These are phyloP conservation scores for Papilio glaucus DNA, from an alignment of 1,140 invertebrate species.

Conservation along the genomic window DNA sequence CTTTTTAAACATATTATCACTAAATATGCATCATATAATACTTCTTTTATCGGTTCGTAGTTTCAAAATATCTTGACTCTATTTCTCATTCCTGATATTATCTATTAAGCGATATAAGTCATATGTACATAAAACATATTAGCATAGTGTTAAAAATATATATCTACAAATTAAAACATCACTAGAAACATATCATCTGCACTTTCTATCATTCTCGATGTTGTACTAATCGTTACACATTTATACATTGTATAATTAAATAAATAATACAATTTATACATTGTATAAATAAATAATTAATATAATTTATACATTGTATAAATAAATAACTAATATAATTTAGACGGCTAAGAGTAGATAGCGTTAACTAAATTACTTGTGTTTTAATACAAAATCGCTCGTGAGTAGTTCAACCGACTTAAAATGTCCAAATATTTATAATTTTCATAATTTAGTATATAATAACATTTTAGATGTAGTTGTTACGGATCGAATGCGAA, in stretches of 20 bases:
- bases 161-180: conserved; percentile 61
- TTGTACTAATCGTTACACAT: conserved; percentile 66
- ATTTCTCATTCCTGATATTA: conserved; percentile 4
- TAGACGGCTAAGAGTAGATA: conserved; percentile 64
- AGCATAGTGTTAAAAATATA: conserved; percentile 70
- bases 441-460: conserved; percentile 19
- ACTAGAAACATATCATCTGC: conserved; percentile 78
- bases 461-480: conserved; percentile 1
- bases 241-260: no score
- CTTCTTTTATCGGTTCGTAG: neutral
- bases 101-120: neutral
- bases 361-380: conserved; percentile 61
- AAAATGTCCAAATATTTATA: conserved; percentile 34
- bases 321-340: conserved; percentile 56
- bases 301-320: conserved; percentile 57
- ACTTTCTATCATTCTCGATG: conserved; percentile 75
- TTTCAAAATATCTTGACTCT: neutral
- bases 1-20: neutral
- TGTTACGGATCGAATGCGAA: neutral
- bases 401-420: conserved; percentile 20
- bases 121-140: conserved; percentile 43
- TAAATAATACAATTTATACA: no score
- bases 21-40: neutral
- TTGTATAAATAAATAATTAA: no score
- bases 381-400: conserved; percentile 7